phyloP scores from a whole-genome alignment of 2,113 vertebrate genomes.

The Centropus unirufus region DNA sequence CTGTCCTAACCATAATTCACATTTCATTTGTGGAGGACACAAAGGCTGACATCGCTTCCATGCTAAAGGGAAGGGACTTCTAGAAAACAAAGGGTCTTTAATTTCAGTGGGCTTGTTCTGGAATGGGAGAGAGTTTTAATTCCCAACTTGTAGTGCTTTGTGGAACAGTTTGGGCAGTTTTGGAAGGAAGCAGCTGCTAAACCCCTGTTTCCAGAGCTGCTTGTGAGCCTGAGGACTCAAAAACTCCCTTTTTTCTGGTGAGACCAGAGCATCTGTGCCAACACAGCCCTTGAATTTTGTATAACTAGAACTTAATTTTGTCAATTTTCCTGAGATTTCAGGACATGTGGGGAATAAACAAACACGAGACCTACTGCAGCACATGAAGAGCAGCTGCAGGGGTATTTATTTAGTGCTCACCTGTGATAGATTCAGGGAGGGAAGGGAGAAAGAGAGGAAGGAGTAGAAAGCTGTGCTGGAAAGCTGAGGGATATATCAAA shows the following conservation, averaged over 20 bases:
- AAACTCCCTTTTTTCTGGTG: neutral
- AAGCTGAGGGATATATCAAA: neutral
- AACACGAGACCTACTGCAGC: neutral
- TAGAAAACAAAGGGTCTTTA: neutral
- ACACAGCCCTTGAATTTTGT: neutral
- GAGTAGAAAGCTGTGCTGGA: neutral
- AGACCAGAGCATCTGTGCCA: neutral
- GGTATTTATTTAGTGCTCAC: neutral
- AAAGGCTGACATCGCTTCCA: neutral
- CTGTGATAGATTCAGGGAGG: neutral
- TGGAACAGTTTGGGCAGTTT: neutral
- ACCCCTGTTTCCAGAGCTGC: neutral
- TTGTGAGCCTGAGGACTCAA: neutral
- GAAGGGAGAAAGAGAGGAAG: neutral
- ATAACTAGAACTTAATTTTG: neutral
- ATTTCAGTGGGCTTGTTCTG: neutral
- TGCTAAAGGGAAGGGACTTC: neutral
- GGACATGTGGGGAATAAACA: neutral
- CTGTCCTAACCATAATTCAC: constrained; percentile 7
- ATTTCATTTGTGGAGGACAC: neutral
- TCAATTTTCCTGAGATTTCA: neutral
- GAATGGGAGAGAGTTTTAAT: neutral
- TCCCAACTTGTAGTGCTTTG: neutral
- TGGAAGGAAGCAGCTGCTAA: neutral
- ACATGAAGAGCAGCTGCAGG: neutral